phyloP scores from a whole-genome alignment of 2,797 vertebrate genomes.

The Coregonus ussuriensis region DNA sequence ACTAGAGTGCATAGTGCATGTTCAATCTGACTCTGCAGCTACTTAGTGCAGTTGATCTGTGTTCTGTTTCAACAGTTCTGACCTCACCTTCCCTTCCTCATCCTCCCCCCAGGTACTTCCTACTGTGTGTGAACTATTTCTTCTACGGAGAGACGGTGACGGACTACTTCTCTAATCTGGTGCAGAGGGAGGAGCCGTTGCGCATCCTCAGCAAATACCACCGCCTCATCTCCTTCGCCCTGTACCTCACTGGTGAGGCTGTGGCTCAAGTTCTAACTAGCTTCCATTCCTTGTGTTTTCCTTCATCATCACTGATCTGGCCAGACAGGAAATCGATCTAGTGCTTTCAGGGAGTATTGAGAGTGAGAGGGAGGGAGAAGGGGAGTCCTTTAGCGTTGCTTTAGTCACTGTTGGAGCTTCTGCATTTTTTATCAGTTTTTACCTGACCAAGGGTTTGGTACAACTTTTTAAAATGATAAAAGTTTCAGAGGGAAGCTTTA shows the following conservation, averaged over 20 bases:
- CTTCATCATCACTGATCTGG: not conserved
- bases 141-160: slow-evolving; percentile 98
- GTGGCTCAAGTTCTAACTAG: not conserved
- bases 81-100: not conserved
- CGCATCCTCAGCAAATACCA: slow-evolving; percentile 98
- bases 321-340: not conserved
- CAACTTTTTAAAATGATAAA: not conserved
- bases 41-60: not conserved
- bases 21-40: slow-evolving; percentile 4
- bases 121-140: slow-evolving; percentile 98
- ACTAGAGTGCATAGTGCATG: slow-evolving; percentile 37
- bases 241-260: slow-evolving; percentile 89
- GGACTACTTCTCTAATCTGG: slow-evolving; percentile 96
- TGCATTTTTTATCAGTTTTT: no score
- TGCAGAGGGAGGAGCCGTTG: slow-evolving; percentile 94
- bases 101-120: slow-evolving; percentile 86
- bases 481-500: not conserved
- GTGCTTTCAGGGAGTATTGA: not conserved
- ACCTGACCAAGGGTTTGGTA: no score
- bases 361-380: not conserved
- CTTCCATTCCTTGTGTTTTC: not conserved
- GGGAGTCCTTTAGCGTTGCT: not conserved
- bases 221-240: slow-evolving; percentile 95
- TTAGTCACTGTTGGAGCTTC: no score
- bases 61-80: not conserved